Evolutionary conservation across 2,113 vertebrate species (phyloP).

Genomic region (Menura novaehollandiae): DNA sequence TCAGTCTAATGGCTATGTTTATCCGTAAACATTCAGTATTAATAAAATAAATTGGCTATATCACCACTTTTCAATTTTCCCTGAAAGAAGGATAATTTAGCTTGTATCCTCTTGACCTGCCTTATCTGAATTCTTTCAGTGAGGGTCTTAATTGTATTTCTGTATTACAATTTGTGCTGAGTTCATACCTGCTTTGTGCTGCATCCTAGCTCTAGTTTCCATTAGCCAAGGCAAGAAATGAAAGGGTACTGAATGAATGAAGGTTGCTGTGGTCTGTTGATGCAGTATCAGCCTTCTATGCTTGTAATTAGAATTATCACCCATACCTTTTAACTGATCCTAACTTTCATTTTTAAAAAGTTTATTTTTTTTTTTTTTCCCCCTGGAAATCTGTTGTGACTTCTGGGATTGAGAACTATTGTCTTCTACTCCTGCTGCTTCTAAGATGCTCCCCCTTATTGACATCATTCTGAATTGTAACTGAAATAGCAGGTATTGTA

Average conservation of each 20-base stretch:
- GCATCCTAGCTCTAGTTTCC: neutral
- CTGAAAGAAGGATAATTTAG: neutral
- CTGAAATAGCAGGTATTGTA: neutral
- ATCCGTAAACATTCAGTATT: neutral
- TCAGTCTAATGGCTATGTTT: neutral
- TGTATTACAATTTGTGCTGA: neutral
- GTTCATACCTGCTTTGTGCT: neutral
- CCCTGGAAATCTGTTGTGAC: neutral
- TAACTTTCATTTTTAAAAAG: neutral
- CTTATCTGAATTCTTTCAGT: neutral
- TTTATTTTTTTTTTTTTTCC: neutral
- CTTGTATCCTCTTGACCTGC: neutral
- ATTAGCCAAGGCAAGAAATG: neutral
- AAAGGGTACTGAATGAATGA: neutral
- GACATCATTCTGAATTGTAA: neutral
- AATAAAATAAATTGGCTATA: neutral
- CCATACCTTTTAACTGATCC: neutral
- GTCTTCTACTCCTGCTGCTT: neutral
- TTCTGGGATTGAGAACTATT: neutral
- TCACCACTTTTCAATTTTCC: neutral
- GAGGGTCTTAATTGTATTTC: neutral
- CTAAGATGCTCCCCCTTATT: neutral
- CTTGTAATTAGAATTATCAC: neutral
- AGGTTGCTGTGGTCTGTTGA: neutral
- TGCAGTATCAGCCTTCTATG: too few species aligned